Conservation (phyloP, 2,888 invertebrate genomes). For the Ypsolopha sequella region DNA sequence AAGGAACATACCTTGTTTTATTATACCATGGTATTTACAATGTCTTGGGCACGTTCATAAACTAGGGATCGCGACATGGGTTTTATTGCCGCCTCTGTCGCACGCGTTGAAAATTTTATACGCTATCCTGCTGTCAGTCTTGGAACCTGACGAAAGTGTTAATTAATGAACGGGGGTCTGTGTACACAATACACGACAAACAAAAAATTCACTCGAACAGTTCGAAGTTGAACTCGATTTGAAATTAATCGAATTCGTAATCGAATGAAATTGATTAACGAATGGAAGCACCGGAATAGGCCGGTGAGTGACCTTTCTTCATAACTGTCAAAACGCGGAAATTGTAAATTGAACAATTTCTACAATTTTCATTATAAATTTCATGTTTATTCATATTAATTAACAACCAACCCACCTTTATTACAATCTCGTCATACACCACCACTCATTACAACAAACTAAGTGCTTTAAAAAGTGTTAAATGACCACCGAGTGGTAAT, state of each 20-base stretch:
- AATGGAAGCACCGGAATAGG: not conserved
- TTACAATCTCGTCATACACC: not conserved
- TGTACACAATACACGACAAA: no score
- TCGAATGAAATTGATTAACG: not conserved
- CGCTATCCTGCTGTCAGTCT: no score
- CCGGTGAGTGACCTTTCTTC: constrained; percentile 34
- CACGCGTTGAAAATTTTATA: no score
- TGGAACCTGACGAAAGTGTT: no score
- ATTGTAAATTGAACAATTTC: constrained; percentile 17
- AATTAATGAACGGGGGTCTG: no score
- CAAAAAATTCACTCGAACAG: no score
- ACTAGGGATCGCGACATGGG: no score
- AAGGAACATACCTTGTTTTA: no score
- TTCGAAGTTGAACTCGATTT: not conserved
- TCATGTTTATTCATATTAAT: not conserved
- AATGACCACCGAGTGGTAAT: not conserved
- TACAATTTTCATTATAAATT: not conserved
- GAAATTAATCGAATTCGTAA: not conserved
- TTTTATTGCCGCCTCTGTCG: no score
- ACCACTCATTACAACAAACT: not conserved
- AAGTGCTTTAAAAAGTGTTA: not conserved
- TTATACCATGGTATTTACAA: no score
- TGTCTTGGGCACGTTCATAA: no score
- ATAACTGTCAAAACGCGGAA: constrained; percentile 47
- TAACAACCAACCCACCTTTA: not conserved